phyloP scores from a whole-genome alignment of 2,113 vertebrate species.

The Notothenia coriiceps region DNA sequence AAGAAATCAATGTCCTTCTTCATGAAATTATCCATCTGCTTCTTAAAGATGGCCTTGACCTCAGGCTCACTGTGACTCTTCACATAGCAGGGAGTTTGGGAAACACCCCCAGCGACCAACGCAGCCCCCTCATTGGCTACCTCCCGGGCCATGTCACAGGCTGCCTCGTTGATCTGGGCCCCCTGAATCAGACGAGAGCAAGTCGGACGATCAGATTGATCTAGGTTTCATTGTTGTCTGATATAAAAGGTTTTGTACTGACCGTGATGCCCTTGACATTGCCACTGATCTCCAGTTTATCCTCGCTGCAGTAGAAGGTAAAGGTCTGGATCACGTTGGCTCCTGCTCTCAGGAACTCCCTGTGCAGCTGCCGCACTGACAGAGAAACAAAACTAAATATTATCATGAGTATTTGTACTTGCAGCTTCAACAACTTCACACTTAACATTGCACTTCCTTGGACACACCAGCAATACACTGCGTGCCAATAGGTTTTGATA shows the following conservation, averaged over 20 bases:
- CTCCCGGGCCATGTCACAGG: constrained; percentile 91
- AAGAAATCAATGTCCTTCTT: constrained; percentile 93
- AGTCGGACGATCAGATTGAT: neutral
- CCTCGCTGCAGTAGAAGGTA: constrained; percentile 91
- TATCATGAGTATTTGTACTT: too few species aligned
- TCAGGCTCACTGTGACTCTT: constrained; percentile 88
- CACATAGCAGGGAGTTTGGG: constrained; percentile 92
- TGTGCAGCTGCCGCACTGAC: constrained; percentile 89
- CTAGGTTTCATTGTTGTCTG: neutral
- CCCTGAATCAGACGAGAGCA: constrained; percentile 74
- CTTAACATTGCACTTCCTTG: too few species aligned
- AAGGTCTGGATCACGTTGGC: constrained; percentile 89
- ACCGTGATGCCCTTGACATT: constrained; percentile 89
- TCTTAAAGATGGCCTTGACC: constrained; percentile 89
- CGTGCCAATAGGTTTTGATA: too few species aligned
- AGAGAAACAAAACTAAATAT: too few species aligned
- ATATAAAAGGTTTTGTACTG: constrained; percentile 59
- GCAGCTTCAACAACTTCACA: too few species aligned
- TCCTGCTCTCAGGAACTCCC: constrained; percentile 90
- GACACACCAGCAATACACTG: too few species aligned
- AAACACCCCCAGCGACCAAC: constrained; percentile 93
- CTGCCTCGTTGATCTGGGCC: constrained; percentile 92
- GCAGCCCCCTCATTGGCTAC: constrained; percentile 90
- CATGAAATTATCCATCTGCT: constrained; percentile 90
- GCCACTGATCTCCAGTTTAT: constrained; percentile 90